Conservation (phyloP, 2,113 vertebrate genomes). For the Zosterops pallidus region DNA sequence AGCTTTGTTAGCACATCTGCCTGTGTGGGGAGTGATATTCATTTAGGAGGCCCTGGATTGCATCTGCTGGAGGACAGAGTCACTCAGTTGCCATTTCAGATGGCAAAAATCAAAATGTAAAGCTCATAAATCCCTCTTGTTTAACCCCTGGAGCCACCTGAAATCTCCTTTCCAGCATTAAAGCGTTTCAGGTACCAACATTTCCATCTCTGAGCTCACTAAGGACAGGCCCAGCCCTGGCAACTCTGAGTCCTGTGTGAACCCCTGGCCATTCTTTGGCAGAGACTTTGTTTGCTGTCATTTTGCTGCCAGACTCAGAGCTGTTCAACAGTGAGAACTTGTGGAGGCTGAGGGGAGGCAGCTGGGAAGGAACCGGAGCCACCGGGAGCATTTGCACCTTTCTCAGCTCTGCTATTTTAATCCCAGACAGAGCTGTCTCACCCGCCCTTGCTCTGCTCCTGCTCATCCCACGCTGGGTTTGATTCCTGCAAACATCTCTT, state of each 20-base stretch:
- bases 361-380: neutral
- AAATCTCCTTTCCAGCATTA: neutral
- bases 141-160: neutral
- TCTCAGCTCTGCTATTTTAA: neutral
- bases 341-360: neutral
- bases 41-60: neutral
- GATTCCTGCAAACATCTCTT: neutral
- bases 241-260: neutral
- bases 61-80: neutral
- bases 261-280: neutral
- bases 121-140: neutral
- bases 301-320: neutral
- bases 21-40: accelerated
- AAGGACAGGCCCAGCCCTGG: neutral
- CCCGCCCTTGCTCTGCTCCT: neutral
- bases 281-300: neutral
- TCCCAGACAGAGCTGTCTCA: neutral
- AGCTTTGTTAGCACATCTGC: neutral
- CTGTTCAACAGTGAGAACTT: neutral
- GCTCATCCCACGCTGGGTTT: neutral
- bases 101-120: neutral
- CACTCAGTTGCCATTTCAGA: neutral
- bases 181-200: neutral
- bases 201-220: neutral
- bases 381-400: neutral